phyloP scores from a whole-genome alignment of 2,888 invertebrate species.

The Magallana nippona region DNA sequence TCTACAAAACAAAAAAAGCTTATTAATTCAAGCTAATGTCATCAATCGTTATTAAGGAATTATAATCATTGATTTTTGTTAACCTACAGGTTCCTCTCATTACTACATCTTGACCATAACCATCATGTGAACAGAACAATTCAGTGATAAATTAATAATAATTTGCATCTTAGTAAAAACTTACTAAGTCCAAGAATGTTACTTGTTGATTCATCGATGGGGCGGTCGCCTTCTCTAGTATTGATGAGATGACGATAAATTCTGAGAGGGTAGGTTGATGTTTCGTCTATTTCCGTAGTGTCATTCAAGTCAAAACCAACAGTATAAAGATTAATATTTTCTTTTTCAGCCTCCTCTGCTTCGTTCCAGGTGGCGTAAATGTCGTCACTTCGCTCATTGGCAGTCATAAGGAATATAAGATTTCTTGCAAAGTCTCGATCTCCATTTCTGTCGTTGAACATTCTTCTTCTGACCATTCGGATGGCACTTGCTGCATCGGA shows the following conservation, averaged over 20 bases:
- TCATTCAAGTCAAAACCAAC: conserved; percentile 67
- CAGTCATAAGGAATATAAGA: conserved; percentile 70
- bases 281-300: conserved; percentile 65
- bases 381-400: conserved; percentile 59
- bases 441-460: conserved; percentile 71
- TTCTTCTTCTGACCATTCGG: conserved; percentile 58
- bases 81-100: too few species aligned
- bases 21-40: too few species aligned
- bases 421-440: conserved; percentile 70
- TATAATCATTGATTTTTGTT: too few species aligned
- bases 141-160: too few species aligned
- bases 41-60: too few species aligned
- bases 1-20: too few species aligned
- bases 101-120: too few species aligned
- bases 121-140: too few species aligned
- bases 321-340: conserved; percentile 64
- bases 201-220: background rate
- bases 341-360: conserved; percentile 64
- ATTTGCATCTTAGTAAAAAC: background rate
- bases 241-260: conserved; percentile 47
- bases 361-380: conserved; percentile 54
- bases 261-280: conserved; percentile 51
- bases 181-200: conserved; percentile 9
- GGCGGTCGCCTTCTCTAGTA: background rate
- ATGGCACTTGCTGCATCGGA: conserved; percentile 76